Conservation (phyloP, 2,888 invertebrate genomes). For the Axea sp. region DNA sequence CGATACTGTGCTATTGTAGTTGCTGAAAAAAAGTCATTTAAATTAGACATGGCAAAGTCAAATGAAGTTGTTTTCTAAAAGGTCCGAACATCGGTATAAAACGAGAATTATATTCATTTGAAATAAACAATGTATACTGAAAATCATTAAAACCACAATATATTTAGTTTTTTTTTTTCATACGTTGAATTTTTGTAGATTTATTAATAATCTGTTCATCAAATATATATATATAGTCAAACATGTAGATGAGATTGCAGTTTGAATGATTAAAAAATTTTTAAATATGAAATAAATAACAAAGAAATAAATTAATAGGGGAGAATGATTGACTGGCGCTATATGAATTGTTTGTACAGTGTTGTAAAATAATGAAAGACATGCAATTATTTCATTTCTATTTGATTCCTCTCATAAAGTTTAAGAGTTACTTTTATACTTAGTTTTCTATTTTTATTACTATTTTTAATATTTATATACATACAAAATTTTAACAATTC, state of each 20-base stretch:
- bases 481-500: conserved; percentile 10
- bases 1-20: conserved; percentile 78
- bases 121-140: too few relatives aligned
- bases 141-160: too few relatives aligned
- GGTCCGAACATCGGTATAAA: too few relatives aligned
- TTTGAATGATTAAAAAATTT: background rate
- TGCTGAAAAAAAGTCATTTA: conserved; percentile 77
- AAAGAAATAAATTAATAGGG: conserved; percentile 14
- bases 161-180: too few relatives aligned
- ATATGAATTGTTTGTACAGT: conserved; percentile 34
- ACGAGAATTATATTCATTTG: too few relatives aligned
- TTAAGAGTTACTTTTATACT: background rate
- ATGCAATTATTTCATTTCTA: conserved; percentile 20
- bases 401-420: conserved; percentile 3
- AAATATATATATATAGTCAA: too few relatives aligned
- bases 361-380: conserved; percentile 15
- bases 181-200: too few relatives aligned
- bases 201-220: too few relatives aligned
- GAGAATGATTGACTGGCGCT: conserved; percentile 38
- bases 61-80: too few relatives aligned
- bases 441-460: background rate
- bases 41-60: conserved; percentile 67
- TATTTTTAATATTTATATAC: conserved; percentile 13
- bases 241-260: too few relatives aligned
- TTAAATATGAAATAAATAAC: background rate